These are phyloP conservation scores for Acipenser oxyrinchus DNA, from an alignment of 2,797 vertebrate genomes.

Conservation along the genomic window DNA sequence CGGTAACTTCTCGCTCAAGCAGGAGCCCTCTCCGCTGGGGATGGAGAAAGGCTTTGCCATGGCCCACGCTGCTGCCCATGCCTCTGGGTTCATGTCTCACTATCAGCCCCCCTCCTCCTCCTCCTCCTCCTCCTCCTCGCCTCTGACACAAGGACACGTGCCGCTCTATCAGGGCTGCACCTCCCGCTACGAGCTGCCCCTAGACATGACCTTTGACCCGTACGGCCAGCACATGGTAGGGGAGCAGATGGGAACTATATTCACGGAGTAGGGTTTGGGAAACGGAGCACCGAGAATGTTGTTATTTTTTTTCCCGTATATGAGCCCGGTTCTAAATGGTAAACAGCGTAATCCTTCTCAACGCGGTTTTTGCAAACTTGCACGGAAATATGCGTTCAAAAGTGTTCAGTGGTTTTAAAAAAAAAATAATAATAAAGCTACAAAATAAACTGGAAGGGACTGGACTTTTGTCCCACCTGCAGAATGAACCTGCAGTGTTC, in stretches of 20 bases:
- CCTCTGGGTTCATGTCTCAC: constrained; percentile 52
- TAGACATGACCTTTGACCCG: constrained; percentile 80
- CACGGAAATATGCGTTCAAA: too few relatives aligned
- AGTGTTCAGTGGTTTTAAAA: too few relatives aligned
- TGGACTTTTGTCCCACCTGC: too few relatives aligned
- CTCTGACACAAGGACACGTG: constrained; percentile 58
- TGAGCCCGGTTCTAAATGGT: too few relatives aligned
- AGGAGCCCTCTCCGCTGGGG: constrained; percentile 77
- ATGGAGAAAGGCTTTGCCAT: constrained; percentile 70
- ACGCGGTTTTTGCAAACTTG: too few relatives aligned
- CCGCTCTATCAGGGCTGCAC: constrained; percentile 60
- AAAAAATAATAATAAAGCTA: too few relatives aligned
- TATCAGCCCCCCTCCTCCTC: constrained; percentile 55
- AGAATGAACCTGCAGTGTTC: too few relatives aligned
- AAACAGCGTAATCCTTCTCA: too few relatives aligned
- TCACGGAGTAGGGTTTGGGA: constrained; percentile 58
- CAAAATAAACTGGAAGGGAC: too few relatives aligned
- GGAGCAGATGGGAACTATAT: constrained; percentile 73
- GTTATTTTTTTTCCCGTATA: too few relatives aligned
- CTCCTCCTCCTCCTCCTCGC: constrained; percentile 11
- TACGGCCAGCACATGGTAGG: constrained; percentile 65
- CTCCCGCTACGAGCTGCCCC: constrained; percentile 75
- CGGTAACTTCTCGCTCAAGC: constrained; percentile 88
- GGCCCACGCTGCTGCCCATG: constrained; percentile 42
- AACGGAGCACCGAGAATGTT: too few relatives aligned